phyloP scores from a whole-genome alignment of 2,888 invertebrate species.

The Drosophila pegasa region DNA sequence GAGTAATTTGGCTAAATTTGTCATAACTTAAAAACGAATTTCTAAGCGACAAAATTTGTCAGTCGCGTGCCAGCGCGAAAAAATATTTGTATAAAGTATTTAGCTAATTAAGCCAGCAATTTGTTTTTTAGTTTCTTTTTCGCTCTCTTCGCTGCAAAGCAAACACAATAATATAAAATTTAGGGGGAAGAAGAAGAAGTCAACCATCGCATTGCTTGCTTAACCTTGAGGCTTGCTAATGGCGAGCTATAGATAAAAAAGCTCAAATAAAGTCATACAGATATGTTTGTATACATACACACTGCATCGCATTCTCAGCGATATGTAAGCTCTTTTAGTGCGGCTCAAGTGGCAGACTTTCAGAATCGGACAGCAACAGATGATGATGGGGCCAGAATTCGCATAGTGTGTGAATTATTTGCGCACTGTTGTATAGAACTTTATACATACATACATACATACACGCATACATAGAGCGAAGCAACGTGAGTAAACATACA shows the following conservation, averaged over 20 bases:
- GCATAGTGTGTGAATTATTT: conserved; percentile 57
- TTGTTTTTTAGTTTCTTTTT: neutral
- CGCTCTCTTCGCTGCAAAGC: neutral
- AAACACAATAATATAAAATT: conserved; percentile 24
- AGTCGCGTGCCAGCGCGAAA: conserved; percentile 6
- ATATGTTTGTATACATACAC: conserved; percentile 11
- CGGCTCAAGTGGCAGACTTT: conserved; percentile 43
- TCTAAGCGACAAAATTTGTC: neutral
- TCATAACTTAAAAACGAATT: neutral
- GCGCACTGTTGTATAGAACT: conserved; percentile 28
- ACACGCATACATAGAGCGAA: conserved; percentile 17
- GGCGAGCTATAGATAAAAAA: conserved; percentile 44
- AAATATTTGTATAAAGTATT: conserved; percentile 17
- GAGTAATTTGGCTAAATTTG: conserved; percentile 3
- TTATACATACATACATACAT: conserved; percentile 20
- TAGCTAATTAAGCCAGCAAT: conserved; percentile 19
- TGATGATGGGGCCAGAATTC: conserved; percentile 27
- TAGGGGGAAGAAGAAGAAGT: conserved; percentile 21
- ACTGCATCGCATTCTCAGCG: neutral
- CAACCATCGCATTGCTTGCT: conserved; percentile 38
- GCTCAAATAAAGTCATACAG: conserved; percentile 13
- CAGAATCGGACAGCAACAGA: conserved; percentile 6
- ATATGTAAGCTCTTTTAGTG: conserved; percentile 17
- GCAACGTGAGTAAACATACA: conserved; percentile 33
- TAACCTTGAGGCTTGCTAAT: conserved; percentile 57